Conservation (phyloP, 2,888 invertebrate species). For the Amblyjoppa proteus region DNA sequence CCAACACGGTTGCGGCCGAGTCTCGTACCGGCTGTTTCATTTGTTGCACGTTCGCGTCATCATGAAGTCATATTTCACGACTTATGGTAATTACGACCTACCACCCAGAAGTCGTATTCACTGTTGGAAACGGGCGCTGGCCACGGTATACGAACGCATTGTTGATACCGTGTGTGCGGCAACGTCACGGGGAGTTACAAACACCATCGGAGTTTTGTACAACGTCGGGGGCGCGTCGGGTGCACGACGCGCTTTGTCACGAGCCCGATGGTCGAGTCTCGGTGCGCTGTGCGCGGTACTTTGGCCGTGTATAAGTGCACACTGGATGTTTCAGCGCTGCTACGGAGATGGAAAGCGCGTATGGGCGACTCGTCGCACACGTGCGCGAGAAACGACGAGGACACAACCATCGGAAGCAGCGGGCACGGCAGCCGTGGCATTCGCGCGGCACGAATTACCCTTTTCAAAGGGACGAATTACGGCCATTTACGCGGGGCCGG, state of each 20-base stretch:
- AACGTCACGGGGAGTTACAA: neutral
- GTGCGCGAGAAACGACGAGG: conserved; percentile 6
- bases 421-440: conserved; percentile 48
- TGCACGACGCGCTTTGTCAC: conserved; percentile 42
- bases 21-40: conserved; percentile 76
- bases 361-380: conserved; percentile 14
- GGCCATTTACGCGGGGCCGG: conserved; percentile 72
- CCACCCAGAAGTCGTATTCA: conserved; percentile 78
- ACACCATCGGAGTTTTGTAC: conserved; percentile 28
- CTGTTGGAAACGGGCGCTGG: conserved; percentile 59
- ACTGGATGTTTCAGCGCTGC: neutral
- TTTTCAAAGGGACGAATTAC: conserved; percentile 76
- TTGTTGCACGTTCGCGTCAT: conserved; percentile 81
- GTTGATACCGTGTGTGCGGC: conserved; percentile 7
- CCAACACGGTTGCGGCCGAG: conserved; percentile 53
- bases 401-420: conserved; percentile 32
- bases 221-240: conserved; percentile 19
- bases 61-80: conserved; percentile 83
- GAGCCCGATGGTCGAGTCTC: conserved; percentile 56
- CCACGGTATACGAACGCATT: neutral
- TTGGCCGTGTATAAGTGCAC: conserved; percentile 11
- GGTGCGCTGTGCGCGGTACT: conserved; percentile 51
- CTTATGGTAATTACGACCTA: conserved; percentile 83
- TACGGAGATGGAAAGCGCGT: conserved; percentile 28
- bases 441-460: conserved; percentile 74